These are phyloP conservation scores for Leptothorax acervorum DNA, from an alignment of 2,888 invertebrate genomes.

Conservation along the genomic window DNA sequence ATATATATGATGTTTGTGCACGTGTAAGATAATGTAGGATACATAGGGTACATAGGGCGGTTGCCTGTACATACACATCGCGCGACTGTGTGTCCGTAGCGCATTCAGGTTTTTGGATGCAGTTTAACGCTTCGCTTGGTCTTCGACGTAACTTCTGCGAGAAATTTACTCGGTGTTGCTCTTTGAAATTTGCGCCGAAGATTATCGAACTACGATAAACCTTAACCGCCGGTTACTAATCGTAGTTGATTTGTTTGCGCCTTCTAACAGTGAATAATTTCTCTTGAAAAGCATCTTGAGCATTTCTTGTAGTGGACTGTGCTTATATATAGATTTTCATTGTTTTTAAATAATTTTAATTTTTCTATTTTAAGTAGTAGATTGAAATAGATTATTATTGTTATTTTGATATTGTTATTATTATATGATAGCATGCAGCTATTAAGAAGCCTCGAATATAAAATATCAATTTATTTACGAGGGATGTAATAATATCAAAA, in stretches of 20 bases:
- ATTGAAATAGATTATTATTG: neutral
- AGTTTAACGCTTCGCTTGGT: slow-evolving; percentile 46
- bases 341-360: neutral
- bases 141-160: slow-evolving; percentile 46
- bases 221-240: slow-evolving; percentile 44
- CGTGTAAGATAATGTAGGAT: neutral
- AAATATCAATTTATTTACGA: slow-evolving; percentile 31
- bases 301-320: neutral
- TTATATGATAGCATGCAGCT: neutral
- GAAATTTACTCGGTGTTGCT: slow-evolving; percentile 45
- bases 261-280: neutral
- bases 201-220: slow-evolving; percentile 56
- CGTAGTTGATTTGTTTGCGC: neutral
- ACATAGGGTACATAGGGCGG: neutral
- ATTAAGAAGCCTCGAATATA: neutral
- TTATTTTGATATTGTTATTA: neutral
- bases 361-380: neutral
- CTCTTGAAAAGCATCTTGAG: neutral
- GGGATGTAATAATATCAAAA: slow-evolving; percentile 12
- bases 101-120: slow-evolving; percentile 6
- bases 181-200: slow-evolving; percentile 58
- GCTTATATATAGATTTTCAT: neutral
- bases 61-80: neutral
- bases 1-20: neutral
- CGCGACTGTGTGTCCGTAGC: neutral